phyloP scores from a whole-genome alignment of 2,888 invertebrate species.

The Cosmopolites sordidus region DNA sequence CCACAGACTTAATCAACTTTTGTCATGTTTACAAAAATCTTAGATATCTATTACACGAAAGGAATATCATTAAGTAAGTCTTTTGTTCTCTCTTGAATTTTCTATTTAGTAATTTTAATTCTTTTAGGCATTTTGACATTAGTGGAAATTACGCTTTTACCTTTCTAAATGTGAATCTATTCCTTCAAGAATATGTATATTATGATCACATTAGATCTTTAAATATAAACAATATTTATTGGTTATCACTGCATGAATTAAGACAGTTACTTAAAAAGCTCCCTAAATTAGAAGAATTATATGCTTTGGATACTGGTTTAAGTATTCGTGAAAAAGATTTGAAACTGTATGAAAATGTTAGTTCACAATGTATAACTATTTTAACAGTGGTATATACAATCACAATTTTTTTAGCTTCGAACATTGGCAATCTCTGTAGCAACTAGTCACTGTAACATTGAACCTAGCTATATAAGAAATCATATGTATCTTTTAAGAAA shows the following conservation, averaged over 20 bases:
- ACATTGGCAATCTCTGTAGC: conserved; percentile 19
- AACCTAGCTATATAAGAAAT: conserved; percentile 11
- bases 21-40: conserved; percentile 16
- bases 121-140: conserved; percentile 23
- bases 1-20: conserved; percentile 24
- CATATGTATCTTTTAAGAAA: conserved; percentile 22
- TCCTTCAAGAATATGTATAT: conserved; percentile 16
- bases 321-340: conserved; percentile 20
- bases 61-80: conserved; percentile 19
- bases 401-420: conserved; percentile 21
- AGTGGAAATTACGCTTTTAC: conserved; percentile 14
- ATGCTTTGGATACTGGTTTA: conserved; percentile 23
- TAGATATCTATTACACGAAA: conserved; percentile 15
- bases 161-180: conserved; percentile 10
- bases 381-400: too few relatives aligned
- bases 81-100: background rate
- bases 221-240: conserved; percentile 25
- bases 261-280: conserved; percentile 20
- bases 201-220: conserved; percentile 19
- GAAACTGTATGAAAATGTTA: conserved; percentile 16
- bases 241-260: conserved; percentile 19
- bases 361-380: too few relatives aligned
- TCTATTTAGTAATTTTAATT: background rate
- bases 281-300: conserved; percentile 20
- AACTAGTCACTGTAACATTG: conserved; percentile 6